Conservation (phyloP, 2,797 vertebrate genomes). For the Pipistrellus pipistrellus region DNA sequence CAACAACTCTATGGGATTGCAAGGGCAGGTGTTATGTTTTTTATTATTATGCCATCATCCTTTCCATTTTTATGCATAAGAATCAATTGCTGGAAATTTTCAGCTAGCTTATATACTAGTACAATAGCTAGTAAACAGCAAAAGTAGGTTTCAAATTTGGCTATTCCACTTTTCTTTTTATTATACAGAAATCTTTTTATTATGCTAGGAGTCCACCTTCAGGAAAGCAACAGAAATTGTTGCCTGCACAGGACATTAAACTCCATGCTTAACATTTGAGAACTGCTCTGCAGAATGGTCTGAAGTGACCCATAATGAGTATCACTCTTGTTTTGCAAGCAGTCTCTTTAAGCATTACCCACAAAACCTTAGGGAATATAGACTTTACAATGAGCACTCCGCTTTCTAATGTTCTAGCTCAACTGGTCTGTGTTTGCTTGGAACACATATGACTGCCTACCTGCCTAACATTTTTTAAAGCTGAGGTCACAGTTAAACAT, state of each 20-base stretch:
- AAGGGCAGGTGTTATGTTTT: constrained; percentile 1
- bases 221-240: constrained; percentile 71
- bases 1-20: background rate
- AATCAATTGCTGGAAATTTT: background rate
- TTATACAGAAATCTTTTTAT: constrained; percentile 54
- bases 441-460: background rate
- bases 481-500: constrained; percentile 14
- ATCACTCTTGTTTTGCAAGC: background rate
- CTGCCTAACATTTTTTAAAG: constrained; percentile 1
- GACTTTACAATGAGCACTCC: background rate
- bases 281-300: background rate
- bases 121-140: background rate
- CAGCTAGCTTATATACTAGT: background rate
- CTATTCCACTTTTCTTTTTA: constrained; percentile 9
- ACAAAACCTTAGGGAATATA: constrained; percentile 16
- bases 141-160: background rate
- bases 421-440: background rate
- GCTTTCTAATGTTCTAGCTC: constrained; percentile 24
- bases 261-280: background rate
- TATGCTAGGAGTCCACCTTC: constrained; percentile 68
- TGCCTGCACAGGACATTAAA: constrained; percentile 18
- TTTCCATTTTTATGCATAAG: constrained; percentile 43
- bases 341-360: background rate
- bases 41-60: background rate
- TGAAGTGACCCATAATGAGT: background rate